Base-by-base conservation (phyloP, 2,888 invertebrate species). In the Thalpophila matura region DNA sequence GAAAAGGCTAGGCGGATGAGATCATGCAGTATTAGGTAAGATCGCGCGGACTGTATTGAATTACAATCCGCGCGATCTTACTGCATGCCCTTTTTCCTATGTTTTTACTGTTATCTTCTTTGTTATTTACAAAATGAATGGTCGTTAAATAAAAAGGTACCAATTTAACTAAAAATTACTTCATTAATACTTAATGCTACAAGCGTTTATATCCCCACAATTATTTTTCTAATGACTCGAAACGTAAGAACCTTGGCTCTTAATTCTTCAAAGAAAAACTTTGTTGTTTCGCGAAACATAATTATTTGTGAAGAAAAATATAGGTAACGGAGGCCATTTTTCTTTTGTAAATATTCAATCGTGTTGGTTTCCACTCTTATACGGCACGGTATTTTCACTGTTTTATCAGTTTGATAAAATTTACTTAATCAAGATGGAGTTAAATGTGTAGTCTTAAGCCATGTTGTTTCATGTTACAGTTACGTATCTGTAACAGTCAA, bases 331-430 rank as follows among this genome's bases (percentile, higher is more conserved):
- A 53, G 31, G 24, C 43, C 55, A 64, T 67, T 70, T 68, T 61
- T 59, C 67, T 69, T 73, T 76, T 70, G 69, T 70, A 74, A 75
- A 76, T 83, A 61, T 68, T 70, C 68, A 65, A 67, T 51, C 24
- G 18, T 4, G 60, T 29, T 12, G 4, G 59, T 72, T 40, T 77
- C 43, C 82, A 53, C 67, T 69, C 49, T 63, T 14, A 0, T 7
- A 7, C 27, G 24, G 14, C 40, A 27, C 18, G 47, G 6, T 10
- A 53, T 26, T 16, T 29, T 24, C 2, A 31, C 12, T 20, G n/a
- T n/a, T n/a, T n/a, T n/a, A n/a, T n/a, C n/a, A n/a, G n/a, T n/a
- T n/a, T n/a, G n/a, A n/a, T n/a, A n/a, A n/a, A n/a, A n/a, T n/a
- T n/a, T n/a, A n/a, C n/a, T n/a, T n/a, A n/a, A n/a, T n/a, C n/a